Evolutionary conservation across 2,797 vertebrate species (phyloP).

Genomic region (Pelobates cultripes): DNA sequence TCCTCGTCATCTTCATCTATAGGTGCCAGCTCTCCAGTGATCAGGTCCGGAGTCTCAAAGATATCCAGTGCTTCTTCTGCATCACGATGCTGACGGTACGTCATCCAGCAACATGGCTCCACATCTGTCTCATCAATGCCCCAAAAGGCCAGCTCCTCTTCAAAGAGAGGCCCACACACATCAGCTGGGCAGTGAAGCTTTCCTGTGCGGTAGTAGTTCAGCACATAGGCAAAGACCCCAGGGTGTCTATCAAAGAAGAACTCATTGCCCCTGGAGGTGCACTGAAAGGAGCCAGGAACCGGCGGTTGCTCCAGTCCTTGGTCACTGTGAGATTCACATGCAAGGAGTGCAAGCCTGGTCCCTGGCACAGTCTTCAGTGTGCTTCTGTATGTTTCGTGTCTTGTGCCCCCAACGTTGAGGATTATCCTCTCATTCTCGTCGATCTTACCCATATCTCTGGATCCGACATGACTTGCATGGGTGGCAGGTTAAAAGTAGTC

Average conservation of each 20-base stretch:
- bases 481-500: constrained; percentile 52
- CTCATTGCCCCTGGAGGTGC: constrained; percentile 76
- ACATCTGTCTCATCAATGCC: constrained; percentile 97
- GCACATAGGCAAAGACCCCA: constrained; percentile 91
- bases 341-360: constrained; percentile 90
- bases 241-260: constrained; percentile 97
- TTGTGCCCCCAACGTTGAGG: constrained; percentile 94
- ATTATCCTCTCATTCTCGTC: constrained; percentile 95
- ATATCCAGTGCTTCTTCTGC: constrained; percentile 96
- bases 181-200: constrained; percentile 96
- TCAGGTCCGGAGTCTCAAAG: constrained; percentile 83
- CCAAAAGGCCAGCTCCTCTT: constrained; percentile 96
- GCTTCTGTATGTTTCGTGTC: constrained; percentile 93
- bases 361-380: constrained; percentile 92
- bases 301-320: constrained; percentile 75
- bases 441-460: constrained; percentile 92
- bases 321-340: constrained; percentile 83
- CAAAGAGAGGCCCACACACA: constrained; percentile 93
- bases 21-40: constrained; percentile 67
- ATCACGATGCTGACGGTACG: constrained; percentile 93
- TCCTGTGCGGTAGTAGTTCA: constrained; percentile 96
- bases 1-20: constrained; percentile 74
- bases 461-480: constrained; percentile 87
- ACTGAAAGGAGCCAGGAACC: constrained; percentile 47
- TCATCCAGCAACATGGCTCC: constrained; percentile 98